Conservation (phyloP, 2,113 vertebrate species). For the Semnornis frantzii region DNA sequence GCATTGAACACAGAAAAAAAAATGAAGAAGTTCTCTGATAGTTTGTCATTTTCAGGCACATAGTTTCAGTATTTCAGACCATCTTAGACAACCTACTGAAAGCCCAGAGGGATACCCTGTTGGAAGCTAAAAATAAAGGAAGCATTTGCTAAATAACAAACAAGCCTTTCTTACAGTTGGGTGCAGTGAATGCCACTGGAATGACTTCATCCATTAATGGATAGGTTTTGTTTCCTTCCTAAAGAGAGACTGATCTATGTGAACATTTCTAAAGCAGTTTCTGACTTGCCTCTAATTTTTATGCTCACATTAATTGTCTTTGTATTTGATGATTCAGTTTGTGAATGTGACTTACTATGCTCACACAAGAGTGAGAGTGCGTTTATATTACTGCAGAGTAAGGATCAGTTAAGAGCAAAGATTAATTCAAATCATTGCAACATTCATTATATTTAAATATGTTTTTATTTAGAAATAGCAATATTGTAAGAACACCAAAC, state of each 20-base stretch:
- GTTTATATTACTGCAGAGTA: not conserved
- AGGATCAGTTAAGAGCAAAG: not conserved
- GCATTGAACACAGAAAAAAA: not conserved
- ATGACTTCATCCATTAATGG: not conserved
- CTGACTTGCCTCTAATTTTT: not conserved
- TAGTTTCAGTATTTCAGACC: not conserved
- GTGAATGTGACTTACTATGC: not conserved
- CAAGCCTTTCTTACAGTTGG: not conserved
- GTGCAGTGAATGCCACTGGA: not conserved
- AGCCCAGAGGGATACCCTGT: not conserved
- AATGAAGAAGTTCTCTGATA: not conserved
- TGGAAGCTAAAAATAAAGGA: not conserved
- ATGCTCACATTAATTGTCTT: not conserved
- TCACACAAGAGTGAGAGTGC: not conserved
- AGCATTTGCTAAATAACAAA: not conserved
- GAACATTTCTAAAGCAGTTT: not conserved
- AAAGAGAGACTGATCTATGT: not conserved
- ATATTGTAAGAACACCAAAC: not conserved
- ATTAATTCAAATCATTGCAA: not conserved
- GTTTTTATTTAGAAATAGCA: not conserved
- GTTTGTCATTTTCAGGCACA: not conserved
- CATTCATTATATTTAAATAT: not conserved
- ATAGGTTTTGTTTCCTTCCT: not conserved
- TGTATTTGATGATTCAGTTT: not conserved
- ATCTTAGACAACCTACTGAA: not conserved